Evolutionary conservation across 1,140 invertebrate species (phyloP), one percentile per base, ranked within the genome.

Genomic region (Tetramorium parvispinum): DNA sequence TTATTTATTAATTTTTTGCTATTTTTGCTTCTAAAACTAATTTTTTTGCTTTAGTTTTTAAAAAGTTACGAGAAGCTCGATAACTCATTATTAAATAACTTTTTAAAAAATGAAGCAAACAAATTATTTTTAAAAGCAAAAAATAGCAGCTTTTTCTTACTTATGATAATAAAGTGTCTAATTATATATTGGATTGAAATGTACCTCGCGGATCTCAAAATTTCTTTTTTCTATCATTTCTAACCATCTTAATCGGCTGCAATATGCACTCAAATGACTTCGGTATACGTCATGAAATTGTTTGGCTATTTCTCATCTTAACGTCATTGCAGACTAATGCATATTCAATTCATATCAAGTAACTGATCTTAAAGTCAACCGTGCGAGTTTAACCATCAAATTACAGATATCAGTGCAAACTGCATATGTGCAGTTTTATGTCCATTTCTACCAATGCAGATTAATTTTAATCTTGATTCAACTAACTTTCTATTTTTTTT

Each of bases 251-350:
- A 59, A 27, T 82, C 46, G 27, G 7, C 3, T 13, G 40, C 49
- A 27, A 68, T 13, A 46, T 46, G 18, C 18, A 8, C 27, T 21
- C 7, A 53, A 85, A 65, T 53, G 68, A 77, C 57, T 86, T 75
- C 59, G 75, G 46, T 81, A 88, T 86, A 75, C 82, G 66, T 24
- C 87, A 59, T 86, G 63, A 86, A 88, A 89, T 88, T 89, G 87
- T 76, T 49, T 46, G 87, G 32, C 53, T 65, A 89, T 88, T 89
- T 89, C 68, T 89, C 87, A 89, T 88, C 73, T 88, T 16, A 53
- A n/a, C 55, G 75, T 61, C 76, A 71, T 40, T 63, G 65, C 68
- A 21, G 18, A 43, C 61, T 89, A 76, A 89, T 89, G 82, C 77
- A 89, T 86, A 89, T 89, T 89, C 82, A 83, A 88, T 89, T 46